Percentiles rank a stretch among this genome's conserved stretches.
Evolutionary conservation across 2,113 vertebrate genomes (phyloP).

Genomic region (Neogobius melanostomus): DNA sequence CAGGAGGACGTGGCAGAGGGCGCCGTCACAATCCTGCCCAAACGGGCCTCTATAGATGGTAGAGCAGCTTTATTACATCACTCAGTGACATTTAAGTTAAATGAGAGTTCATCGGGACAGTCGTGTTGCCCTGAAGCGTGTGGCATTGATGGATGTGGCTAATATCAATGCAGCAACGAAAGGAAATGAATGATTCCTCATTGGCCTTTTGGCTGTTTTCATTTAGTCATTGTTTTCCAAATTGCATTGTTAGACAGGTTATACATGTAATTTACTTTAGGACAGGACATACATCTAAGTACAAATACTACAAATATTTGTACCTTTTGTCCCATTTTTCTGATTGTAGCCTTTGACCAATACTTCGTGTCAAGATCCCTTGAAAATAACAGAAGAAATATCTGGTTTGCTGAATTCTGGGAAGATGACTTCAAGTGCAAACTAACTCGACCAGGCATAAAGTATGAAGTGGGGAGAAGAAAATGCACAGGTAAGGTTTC

Average conservation of each 20-base stretch:
- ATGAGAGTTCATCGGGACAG: background rate
- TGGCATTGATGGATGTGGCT: slow-evolving; percentile 37
- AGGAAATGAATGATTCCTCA: slow-evolving; percentile 29
- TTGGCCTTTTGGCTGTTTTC: slow-evolving; percentile 5
- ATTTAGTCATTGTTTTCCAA: background rate
- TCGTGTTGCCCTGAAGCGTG: background rate
- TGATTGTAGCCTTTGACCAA: slow-evolving; percentile 82
- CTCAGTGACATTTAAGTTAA: slow-evolving; percentile 10
- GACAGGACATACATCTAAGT: background rate
- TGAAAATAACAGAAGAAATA: slow-evolving; percentile 90
- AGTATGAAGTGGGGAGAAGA: slow-evolving; percentile 65
- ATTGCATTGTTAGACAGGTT: background rate
- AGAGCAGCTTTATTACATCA: slow-evolving; percentile 29
- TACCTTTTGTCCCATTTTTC: slow-evolving; percentile 1
- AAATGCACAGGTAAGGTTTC: slow-evolving; percentile 83
- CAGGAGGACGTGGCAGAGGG: slow-evolving; percentile 78
- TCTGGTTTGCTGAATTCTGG: slow-evolving; percentile 83
- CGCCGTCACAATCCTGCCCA: slow-evolving; percentile 76
- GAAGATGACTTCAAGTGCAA: slow-evolving; percentile 86
- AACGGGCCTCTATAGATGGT: slow-evolving; percentile 80
- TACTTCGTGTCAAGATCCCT: slow-evolving; percentile 87
- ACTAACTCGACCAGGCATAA: slow-evolving; percentile 75
- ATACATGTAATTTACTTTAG: background rate
- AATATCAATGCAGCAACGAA: slow-evolving; percentile 24
- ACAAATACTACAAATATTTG: background rate